phyloP scores from a whole-genome alignment of 2,797 vertebrate species.

The Oreonectes daqikongensis region DNA sequence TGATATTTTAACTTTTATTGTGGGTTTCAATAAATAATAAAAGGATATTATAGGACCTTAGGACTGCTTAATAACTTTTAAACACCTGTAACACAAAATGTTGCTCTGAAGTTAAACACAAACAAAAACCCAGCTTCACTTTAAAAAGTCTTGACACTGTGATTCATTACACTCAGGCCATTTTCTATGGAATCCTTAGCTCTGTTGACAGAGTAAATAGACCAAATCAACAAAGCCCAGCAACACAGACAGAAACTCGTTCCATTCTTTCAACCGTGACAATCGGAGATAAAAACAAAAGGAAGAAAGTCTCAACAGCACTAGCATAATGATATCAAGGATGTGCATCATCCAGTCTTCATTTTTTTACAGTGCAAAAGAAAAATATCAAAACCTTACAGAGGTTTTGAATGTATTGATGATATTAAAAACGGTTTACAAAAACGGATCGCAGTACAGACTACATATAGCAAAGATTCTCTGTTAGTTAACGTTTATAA shows the following conservation, averaged over 20 bases:
- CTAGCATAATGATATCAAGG: constrained; percentile 21
- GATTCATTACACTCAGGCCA: constrained; percentile 61
- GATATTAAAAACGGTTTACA: too few species aligned
- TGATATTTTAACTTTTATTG: too few species aligned
- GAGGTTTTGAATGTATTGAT: too few species aligned
- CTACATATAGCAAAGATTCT: too few species aligned
- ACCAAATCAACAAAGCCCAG: constrained; percentile 53
- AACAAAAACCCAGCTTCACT: constrained; percentile 10
- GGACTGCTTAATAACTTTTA: neutral
- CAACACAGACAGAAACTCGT: constrained; percentile 40
- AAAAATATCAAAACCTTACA: constrained; percentile 2
- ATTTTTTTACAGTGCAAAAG: neutral
- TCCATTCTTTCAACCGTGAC: constrained; percentile 6
- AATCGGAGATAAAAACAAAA: constrained; percentile 18
- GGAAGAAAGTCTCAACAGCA: neutral
- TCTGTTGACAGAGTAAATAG: constrained; percentile 55
- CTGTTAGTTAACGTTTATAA: too few species aligned
- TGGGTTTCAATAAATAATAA: too few species aligned
- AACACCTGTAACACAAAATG: constrained; percentile 13
- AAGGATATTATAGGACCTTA: too few species aligned
- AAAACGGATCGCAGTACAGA: too few species aligned
- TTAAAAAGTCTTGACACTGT: constrained; percentile 53
- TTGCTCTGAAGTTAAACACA: constrained; percentile 11
- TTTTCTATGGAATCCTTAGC: constrained; percentile 57
- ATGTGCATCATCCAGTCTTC: neutral